A percentile compares a stretch with the other conserved stretches of the same genome.
phyloP scores from a whole-genome alignment of 2,888 invertebrate genomes.

The Blomia tropicalis region DNA sequence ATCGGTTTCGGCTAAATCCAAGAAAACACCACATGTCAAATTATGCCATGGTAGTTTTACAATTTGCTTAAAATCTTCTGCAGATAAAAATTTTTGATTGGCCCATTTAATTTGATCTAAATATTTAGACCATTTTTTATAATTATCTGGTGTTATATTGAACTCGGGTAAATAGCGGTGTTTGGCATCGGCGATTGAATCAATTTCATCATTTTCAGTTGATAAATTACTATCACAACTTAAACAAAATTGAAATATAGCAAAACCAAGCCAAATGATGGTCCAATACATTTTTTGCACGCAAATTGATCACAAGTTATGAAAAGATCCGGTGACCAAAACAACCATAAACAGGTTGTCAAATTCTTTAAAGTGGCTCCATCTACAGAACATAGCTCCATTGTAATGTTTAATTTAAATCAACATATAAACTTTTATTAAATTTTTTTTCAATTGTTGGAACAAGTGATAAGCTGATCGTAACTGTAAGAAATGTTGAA shows the following conservation, averaged over 20 bases:
- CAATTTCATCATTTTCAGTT: background rate
- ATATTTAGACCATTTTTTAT: background rate
- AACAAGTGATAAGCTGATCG: conserved; percentile 7
- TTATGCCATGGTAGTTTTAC: background rate
- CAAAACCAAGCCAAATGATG: background rate
- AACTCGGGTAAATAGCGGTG: conserved; percentile 9
- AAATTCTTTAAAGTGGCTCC: background rate
- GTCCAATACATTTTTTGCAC: background rate
- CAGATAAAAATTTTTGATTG: background rate
- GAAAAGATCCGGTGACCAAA: background rate
- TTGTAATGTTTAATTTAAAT: background rate
- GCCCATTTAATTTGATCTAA: background rate
- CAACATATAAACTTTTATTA: background rate
- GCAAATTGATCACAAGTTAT: background rate
- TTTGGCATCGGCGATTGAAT: too few species aligned
- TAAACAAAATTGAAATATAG: background rate
- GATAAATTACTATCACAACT: too few species aligned
- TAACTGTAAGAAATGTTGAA: background rate
- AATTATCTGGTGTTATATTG: background rate
- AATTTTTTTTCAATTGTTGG: background rate
- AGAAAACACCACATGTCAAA: background rate
- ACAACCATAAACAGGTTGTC: background rate
- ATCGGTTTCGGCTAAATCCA: background rate
- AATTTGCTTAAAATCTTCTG: background rate
- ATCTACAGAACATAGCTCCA: background rate